Conservation (phyloP, 2,888 invertebrate species). For the Cosmopolites sordidus region DNA sequence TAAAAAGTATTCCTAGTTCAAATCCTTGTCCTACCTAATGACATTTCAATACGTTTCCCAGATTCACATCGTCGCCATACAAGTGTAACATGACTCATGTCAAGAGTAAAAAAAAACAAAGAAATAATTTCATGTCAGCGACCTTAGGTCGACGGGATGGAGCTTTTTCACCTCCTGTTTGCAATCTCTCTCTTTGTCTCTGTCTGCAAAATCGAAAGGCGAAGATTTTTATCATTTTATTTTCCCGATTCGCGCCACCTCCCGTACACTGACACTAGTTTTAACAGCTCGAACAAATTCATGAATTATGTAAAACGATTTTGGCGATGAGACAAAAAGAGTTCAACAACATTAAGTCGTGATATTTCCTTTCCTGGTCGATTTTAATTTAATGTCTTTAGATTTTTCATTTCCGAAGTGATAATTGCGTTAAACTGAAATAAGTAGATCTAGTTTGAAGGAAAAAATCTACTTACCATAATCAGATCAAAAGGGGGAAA, state of each 20-base stretch:
- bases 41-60: no score
- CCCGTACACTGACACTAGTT: neutral
- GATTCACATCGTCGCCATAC: no score
- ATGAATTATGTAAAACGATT: neutral
- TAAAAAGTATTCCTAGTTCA: no score
- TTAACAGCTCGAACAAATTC: neutral
- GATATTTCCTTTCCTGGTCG: neutral
- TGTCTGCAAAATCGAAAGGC: neutral
- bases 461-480: no score
- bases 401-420: no score
- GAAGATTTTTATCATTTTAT: conserved; percentile 2
- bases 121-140: neutral
- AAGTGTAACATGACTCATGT: no score
- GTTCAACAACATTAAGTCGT: neutral
- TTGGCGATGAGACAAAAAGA: neutral
- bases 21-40: no score
- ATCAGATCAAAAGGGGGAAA: no score
- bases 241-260: neutral
- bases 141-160: neutral
- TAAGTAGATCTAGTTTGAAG: no score
- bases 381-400: neutral
- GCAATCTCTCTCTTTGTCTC: neutral
- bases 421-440: no score
- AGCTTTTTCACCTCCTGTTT: neutral
- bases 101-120: no score